Percentiles rank a stretch among this genome's conserved stretches.
These are phyloP conservation scores for Pherbina coryleti DNA, from an alignment of 2,888 invertebrate genomes.

Conservation along the genomic window DNA sequence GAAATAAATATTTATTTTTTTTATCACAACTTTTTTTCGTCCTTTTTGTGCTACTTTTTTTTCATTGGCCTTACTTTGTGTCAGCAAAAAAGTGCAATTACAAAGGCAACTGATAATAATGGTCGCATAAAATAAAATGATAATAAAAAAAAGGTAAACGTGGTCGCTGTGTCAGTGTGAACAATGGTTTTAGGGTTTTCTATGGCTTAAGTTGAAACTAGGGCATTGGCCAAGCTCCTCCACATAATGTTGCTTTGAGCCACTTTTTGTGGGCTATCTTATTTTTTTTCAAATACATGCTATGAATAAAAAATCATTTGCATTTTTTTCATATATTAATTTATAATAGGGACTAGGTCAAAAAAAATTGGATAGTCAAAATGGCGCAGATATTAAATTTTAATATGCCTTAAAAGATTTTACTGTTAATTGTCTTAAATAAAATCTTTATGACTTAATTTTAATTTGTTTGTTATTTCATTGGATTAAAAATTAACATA, in stretches of 20 bases:
- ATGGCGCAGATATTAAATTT: too few species aligned
- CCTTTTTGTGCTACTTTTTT: background rate
- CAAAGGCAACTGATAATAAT: background rate
- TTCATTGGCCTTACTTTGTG: background rate
- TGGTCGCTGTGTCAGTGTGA: background rate
- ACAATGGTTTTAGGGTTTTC: background rate
- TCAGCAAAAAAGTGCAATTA: background rate
- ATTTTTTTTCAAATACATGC: too few species aligned
- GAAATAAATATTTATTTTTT: constrained; percentile 7
- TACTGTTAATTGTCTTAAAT: too few species aligned
- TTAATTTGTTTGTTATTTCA: too few species aligned
- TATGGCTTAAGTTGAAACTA: background rate
- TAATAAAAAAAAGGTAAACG: background rate
- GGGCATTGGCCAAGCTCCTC: background rate
- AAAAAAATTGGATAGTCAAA: too few species aligned
- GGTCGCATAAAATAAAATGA: background rate
- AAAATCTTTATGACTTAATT: too few species aligned
- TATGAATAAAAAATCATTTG: too few species aligned
- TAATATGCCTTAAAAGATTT: too few species aligned
- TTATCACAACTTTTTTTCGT: background rate
- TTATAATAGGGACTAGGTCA: too few species aligned
- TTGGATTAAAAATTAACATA: too few species aligned
- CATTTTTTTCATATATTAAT: too few species aligned
- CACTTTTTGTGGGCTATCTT: too few species aligned
- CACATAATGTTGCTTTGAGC: background rate